phyloP scores from a whole-genome alignment of 2,113 vertebrate genomes.

The Pomatostomus ruficeps region DNA sequence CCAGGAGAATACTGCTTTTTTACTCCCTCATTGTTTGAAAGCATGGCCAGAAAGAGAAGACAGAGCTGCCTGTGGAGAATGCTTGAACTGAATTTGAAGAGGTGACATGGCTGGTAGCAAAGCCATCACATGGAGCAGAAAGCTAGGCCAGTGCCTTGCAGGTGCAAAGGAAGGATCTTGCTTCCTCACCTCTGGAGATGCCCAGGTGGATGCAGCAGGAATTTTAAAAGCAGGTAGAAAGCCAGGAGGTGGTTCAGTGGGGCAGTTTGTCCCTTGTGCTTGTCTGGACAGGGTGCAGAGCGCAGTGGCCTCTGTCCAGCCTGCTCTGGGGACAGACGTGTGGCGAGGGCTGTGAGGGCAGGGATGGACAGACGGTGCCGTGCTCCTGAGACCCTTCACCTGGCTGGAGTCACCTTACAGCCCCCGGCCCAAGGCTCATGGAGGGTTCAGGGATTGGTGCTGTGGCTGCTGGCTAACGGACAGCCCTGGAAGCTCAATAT shows the following conservation, averaged over 20 bases:
- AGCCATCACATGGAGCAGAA: neutral
- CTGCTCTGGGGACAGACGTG: neutral
- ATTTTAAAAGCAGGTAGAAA: neutral
- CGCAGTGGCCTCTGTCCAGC: neutral
- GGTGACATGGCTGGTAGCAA: neutral
- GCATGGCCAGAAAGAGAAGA: neutral
- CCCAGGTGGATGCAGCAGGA: fast-evolving
- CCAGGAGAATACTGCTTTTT: neutral
- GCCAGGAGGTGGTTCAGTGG: neutral
- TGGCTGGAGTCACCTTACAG: neutral
- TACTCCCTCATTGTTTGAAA: neutral
- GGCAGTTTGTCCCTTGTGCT: neutral
- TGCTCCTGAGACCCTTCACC: neutral
- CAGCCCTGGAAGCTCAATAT: neutral
- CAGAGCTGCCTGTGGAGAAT: neutral
- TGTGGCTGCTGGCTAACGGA: neutral
- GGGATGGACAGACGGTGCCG: neutral
- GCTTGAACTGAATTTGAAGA: neutral
- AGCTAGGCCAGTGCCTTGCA: neutral
- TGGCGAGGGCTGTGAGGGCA: neutral
- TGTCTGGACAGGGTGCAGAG: fast-evolving
- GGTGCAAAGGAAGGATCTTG: neutral
- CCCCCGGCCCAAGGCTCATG: neutral
- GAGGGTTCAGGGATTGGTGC: neutral
- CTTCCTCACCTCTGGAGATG: neutral